phyloP scores from a whole-genome alignment of 1,140 invertebrate species.

The Phortica variegata region DNA sequence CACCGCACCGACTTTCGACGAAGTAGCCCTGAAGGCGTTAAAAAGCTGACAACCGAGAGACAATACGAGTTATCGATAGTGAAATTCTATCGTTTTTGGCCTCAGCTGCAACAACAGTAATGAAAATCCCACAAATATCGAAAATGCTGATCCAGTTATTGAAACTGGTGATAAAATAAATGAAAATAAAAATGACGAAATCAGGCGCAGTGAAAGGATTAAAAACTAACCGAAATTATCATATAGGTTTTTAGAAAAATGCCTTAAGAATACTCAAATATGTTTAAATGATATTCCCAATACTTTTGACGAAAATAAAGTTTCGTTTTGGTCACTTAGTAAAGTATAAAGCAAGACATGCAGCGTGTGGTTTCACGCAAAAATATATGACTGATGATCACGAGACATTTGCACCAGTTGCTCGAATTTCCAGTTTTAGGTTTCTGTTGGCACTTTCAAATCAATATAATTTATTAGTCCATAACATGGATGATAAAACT shows the following conservation, averaged over 20 bases:
- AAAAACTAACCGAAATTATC: constrained; percentile 26
- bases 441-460: constrained; percentile 11
- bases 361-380: constrained; percentile 56
- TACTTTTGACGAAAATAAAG: constrained; percentile 40
- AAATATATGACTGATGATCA: constrained; percentile 25
- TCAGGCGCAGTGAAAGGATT: constrained; percentile 33
- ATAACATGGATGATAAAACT: too few species aligned
- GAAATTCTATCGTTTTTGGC: too few species aligned
- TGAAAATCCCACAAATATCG: constrained; percentile 10
- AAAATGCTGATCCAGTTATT: constrained; percentile 16
- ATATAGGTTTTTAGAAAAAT: constrained; percentile 28
- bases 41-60: too few species aligned
- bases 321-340: constrained; percentile 32
- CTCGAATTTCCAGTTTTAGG: constrained; percentile 10
- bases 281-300: constrained; percentile 23
- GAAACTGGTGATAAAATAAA: constrained; percentile 9
- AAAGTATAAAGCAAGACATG: constrained; percentile 55
- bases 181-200: constrained; percentile 14
- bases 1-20: too few species aligned
- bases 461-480: constrained; percentile 4
- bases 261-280: constrained; percentile 25
- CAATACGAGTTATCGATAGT: too few species aligned
- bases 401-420: constrained; percentile 9
- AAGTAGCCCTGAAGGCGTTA: too few species aligned
- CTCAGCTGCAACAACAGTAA: constrained; percentile 5